Evolutionary conservation across 2,113 vertebrate species (phyloP), one percentile per base, ranked within the genome.

Genomic region (Natator depressus): DNA sequence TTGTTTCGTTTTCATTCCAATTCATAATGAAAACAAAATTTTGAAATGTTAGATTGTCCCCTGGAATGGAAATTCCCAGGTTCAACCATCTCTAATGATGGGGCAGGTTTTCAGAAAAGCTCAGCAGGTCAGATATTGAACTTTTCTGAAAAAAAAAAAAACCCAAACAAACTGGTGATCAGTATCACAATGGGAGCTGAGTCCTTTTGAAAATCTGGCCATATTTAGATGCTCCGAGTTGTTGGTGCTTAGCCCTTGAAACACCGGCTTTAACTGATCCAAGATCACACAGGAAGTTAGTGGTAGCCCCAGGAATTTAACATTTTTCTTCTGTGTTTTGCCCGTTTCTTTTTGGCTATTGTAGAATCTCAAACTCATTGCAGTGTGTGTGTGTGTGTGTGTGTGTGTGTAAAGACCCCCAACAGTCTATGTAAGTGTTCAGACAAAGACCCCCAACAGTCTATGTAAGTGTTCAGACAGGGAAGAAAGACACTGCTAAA

Each of bases 331-430:
- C 89, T 78, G 89, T 85, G 50, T 81, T 79, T 38, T 53, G 22
- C 84, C 69, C 46, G 38, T 57, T 88, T 96, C 85, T 90, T 91
- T 94, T 94, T 57, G 85, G 88, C 76, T 35, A 3, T 1, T 1
- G n/a, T 13, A 17, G 8, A 16, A 81, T 11, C 78, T 88, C 81
- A 16, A 35, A 19, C 51, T 93, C 17, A 1, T 29, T 65, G 85
- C 51, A 2, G 2, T 0, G 0, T 6, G 9, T 76, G 9, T 42
- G 19, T 6, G 69, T 72, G 55, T 19, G 9, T 76, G 9, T 42
- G 19, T 6, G 69, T 72, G 55, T 19, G 4, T 0, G 8, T n/a
- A 51, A 16, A 53, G 16, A 17, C 16, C 16, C 51, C 51, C 17
- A 19, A 19, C 51, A 19, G 19, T 53, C 51, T 53, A 53, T 53